A percentile compares a stretch with the other conserved stretches of the same genome.
Evolutionary conservation across 2,888 invertebrate species (phyloP).

Genomic region (Drosophila trichaetosa): DNA sequence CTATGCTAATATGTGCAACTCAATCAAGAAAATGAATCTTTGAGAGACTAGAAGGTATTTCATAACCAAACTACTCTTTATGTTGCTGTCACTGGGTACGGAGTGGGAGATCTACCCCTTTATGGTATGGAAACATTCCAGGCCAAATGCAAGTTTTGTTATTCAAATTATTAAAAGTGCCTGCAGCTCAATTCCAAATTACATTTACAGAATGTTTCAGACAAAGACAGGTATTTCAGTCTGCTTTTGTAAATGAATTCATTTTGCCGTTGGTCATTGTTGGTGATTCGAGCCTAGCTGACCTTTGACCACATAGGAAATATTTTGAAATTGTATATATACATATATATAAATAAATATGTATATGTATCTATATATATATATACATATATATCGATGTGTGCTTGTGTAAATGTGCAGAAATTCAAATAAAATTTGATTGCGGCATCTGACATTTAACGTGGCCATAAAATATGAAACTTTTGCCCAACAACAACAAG

Average conservation of each 20-base stretch:
- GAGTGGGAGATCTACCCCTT: not conserved
- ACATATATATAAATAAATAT: not conserved
- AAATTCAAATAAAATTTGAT: slow-evolving; percentile 41
- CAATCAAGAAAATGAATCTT: not conserved
- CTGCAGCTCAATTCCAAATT: not conserved
- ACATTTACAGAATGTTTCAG: not conserved
- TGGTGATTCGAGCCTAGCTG: not conserved
- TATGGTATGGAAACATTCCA: not conserved
- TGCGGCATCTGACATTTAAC: slow-evolving; percentile 12
- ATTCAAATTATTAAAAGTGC: not conserved
- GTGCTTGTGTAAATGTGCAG: slow-evolving; percentile 5
- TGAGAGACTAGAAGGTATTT: not conserved
- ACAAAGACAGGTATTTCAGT: not conserved
- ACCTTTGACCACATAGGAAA: too few species aligned
- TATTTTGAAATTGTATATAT: too few species aligned
- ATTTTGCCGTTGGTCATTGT: not conserved
- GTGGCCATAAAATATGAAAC: not conserved
- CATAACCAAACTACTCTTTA: not conserved
- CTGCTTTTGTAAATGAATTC: not conserved
- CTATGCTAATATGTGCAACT: not conserved
- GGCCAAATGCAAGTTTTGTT: not conserved
- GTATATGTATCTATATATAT: not conserved
- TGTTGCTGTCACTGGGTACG: not conserved
- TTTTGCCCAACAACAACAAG: not conserved
- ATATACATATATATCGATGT: not conserved